Conservation (phyloP, 1,140 invertebrate genomes). For the Papilio helenus region DNA sequence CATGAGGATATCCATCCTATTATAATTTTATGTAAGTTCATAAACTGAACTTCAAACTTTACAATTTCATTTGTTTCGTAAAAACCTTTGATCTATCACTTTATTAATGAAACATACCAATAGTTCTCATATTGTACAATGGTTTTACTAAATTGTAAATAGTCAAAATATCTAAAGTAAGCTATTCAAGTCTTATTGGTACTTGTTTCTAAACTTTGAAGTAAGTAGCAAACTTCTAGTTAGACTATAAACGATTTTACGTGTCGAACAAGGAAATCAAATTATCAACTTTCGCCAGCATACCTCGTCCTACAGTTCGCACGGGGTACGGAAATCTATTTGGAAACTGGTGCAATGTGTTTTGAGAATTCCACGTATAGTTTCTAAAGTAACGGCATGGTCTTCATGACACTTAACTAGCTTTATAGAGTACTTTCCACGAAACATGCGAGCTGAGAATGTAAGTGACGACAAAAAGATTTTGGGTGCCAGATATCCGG, state of each 20-base stretch:
- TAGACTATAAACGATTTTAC: conserved; percentile 77
- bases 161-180: conserved; percentile 2
- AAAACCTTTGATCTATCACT: too few relatives aligned
- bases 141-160: background rate
- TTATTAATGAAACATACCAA: background rate
- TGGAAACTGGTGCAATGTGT: conserved; percentile 59
- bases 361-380: conserved; percentile 74
- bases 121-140: background rate
- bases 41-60: background rate
- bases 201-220: conserved; percentile 57
- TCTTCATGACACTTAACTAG: conserved; percentile 69
- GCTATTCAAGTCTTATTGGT: conserved; percentile 12
- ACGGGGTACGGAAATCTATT: conserved; percentile 65
- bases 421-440: conserved; percentile 75
- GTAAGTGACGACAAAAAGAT: conserved; percentile 73
- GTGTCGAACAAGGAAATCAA: conserved; percentile 79
- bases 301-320: conserved; percentile 64
- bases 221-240: conserved; percentile 66
- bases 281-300: conserved; percentile 76
- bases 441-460: conserved; percentile 74
- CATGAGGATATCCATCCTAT: too few relatives aligned
- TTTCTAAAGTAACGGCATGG: conserved; percentile 71
- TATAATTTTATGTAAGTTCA: background rate
- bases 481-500: conserved; percentile 62
- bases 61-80: background rate